Evolutionary conservation across 2,888 invertebrate genomes (phyloP), one percentile per base, ranked within the genome.

Genomic region (Cephalotes varians): DNA sequence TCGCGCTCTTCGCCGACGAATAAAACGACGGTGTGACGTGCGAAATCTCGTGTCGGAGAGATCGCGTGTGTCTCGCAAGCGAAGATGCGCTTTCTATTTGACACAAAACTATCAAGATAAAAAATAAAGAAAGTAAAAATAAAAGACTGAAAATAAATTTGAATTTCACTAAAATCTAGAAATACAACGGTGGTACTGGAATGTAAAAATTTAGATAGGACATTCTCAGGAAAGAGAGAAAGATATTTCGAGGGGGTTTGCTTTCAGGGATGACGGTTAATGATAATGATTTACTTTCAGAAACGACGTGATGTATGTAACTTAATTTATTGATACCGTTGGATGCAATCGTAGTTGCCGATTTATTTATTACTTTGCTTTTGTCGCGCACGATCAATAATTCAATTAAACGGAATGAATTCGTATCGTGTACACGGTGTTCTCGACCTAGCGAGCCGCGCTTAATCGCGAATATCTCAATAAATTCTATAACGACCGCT

Each of bases 291-390:
- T 64, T 51, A n/a, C 25, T 21, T 25, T 62, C 49, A 37, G 37
- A 37, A 64, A 47, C 25, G 40, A 40, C 21, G 12, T 51, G 4
- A 0, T 51, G 28, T 28, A n/a, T 51, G 62, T 51, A 65, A 65
- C 37, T 76, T 76, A 64, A 76, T 76, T 76, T 76, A 76, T 76
- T 65, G n/a, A 76, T 76, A 76, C 12, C 74, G 51, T 51, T 37
- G 25, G 2, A 76, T 64, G 65, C 58, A 73, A 58, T 73, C 65
- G 51, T 51, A 65, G 12, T 64, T 28, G 64, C 25, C 37, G 73
- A 47, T 74, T 65, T 76, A 76, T 76, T 65, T 37, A 51, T 76
- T 49, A 51, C 64, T 37, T 64, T 34, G 37, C 49, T 37, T 51
- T 65, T 64, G 65, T 76, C 65, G 51, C 49, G 51, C 37, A 37